These are phyloP conservation scores for Elaeidobius kamerunicus DNA, from an alignment of 2,888 invertebrate genomes.

Conservation along the genomic window DNA sequence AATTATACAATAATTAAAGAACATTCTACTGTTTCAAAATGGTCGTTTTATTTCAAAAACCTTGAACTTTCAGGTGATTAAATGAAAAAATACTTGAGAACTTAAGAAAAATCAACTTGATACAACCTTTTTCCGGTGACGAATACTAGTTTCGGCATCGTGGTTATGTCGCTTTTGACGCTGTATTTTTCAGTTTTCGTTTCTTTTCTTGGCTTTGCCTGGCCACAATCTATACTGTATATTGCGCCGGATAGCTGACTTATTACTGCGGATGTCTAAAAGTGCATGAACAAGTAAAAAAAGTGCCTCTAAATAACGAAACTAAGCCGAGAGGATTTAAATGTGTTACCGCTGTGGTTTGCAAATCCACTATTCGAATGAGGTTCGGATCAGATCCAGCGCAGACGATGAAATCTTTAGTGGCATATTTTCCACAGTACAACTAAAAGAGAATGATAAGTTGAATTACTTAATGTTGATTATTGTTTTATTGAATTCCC, in stretches of 20 bases:
- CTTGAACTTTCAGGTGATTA: too few relatives aligned
- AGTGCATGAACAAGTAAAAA: too few relatives aligned
- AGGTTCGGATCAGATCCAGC: conserved; percentile 62
- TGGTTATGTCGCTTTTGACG: conserved; percentile 36
- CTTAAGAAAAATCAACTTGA: conserved; percentile 49
- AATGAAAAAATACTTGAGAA: too few relatives aligned
- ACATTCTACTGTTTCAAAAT: conserved; percentile 36
- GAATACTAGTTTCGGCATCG: conserved; percentile 55
- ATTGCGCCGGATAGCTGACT: conserved; percentile 56
- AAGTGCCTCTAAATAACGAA: too few relatives aligned
- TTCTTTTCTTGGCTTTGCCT: conserved; percentile 49
- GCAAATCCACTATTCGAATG: conserved; percentile 59
- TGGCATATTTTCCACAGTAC: conserved; percentile 60
- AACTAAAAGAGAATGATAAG: conserved; percentile 49
- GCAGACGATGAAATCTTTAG: conserved; percentile 56
- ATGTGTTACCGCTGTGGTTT: conserved; percentile 58
- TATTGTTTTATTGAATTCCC: too few relatives aligned
- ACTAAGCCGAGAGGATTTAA: too few relatives aligned
- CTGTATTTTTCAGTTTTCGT: conserved; percentile 39
- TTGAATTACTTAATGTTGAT: too few relatives aligned
- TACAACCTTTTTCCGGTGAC: conserved; percentile 54
- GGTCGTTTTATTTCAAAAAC: conserved; percentile 24
- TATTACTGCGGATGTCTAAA: conserved; percentile 56
- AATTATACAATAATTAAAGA: conserved; percentile 36
- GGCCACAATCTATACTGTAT: conserved; percentile 57